Conservation (phyloP, 2,797 vertebrate species). For the Pitangus sulphuratus region DNA sequence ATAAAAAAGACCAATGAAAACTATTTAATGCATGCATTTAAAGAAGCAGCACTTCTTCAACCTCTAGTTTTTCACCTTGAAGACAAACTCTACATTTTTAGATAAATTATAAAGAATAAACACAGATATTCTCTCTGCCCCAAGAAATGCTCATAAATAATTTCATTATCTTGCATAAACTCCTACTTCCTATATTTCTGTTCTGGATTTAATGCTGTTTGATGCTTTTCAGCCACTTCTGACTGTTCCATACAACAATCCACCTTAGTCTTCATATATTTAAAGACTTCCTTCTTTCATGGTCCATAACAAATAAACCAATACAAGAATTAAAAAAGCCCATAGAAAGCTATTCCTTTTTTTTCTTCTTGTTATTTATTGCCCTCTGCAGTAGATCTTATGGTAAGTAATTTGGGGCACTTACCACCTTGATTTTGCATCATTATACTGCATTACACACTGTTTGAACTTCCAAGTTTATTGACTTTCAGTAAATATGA, state of each 20-base stretch:
- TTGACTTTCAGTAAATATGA: neutral
- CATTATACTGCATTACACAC: neutral
- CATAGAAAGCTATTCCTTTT: neutral
- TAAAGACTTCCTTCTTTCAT: neutral
- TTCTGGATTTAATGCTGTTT: neutral
- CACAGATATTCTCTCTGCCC: neutral
- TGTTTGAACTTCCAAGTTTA: neutral
- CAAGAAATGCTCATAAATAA: neutral
- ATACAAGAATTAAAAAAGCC: neutral
- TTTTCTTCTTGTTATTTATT: neutral
- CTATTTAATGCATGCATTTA: neutral
- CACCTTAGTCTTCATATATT: neutral
- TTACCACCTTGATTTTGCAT: neutral
- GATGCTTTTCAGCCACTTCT: neutral
- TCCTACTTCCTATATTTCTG: neutral
- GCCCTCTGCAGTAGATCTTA: neutral
- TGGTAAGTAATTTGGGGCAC: neutral
- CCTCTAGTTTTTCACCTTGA: neutral
- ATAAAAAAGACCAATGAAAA: neutral
- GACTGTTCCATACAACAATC: neutral
- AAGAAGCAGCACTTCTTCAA: neutral
- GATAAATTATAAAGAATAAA: neutral
- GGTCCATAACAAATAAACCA: neutral
- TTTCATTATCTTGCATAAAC: neutral
- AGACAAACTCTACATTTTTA: neutral